Base-by-base conservation (phyloP, 2,888 invertebrate genomes). In the Venusia cambrica region DNA sequence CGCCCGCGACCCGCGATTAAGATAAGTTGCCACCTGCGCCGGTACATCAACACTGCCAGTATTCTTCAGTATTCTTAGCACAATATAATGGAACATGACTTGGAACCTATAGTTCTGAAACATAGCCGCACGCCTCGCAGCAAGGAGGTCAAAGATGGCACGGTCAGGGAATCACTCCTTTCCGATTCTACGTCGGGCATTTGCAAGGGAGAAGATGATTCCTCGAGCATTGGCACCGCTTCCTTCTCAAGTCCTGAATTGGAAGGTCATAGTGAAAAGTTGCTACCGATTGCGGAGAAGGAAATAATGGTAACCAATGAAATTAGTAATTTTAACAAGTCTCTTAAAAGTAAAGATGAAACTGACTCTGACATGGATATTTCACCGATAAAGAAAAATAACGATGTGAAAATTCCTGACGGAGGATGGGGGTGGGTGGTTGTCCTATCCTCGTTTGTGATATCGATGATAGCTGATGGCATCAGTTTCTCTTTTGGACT, bases 401-500 rank as follows among this genome's bases (percentile, higher is more conserved):
- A 56, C 5, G 87, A 88, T 51, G 87, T 90, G 0, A 87, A 85
- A 19, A 90, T 92, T 21, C 95, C 94, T 0, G 95, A 95, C 55
- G 95, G 95, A 1, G 95, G 93, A 1, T 96, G 94, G 93, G 96
- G 96, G 4, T 97, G 96, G 97, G 89, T 96, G 8, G 94, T 98
- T 1, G 97, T 98, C 0, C 73, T 93, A 17, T 92, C 96, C 2
- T 95, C 96, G 0, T 91, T 98, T 49, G 70, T 96, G 19, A 92
- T 97, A 36, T 96, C 96, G 8, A 91, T 96, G 83, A 93, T 98
- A 26, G 95, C 96, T 17, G 98, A 98, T 73, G 98, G 98, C 0
- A 92, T 97, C 35, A 95, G 96, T 28, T 97, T 97, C 71, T 96
- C 96, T 1, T 97, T 97, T 70, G 98, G 98, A 0, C 85, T 97